Conservation (phyloP, 2,888 invertebrate genomes). For the Eumerus sabulonum region DNA sequence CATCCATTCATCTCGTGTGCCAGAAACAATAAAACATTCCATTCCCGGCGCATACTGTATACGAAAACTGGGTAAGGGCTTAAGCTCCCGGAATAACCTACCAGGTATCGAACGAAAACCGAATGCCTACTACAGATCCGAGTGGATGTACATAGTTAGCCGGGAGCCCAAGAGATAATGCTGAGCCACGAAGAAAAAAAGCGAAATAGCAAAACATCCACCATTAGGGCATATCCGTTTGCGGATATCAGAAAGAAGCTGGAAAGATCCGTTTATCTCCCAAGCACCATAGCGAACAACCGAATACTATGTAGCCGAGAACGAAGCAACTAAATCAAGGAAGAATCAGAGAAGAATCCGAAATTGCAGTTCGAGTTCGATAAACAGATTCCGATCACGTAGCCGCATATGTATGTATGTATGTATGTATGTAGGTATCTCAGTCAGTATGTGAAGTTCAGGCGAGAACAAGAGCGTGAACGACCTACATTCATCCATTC, state of each 20-base stretch:
- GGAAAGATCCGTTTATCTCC: no score
- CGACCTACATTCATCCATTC: slow-evolving; percentile 59
- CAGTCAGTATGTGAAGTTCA: slow-evolving; percentile 68
- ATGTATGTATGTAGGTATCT: slow-evolving; percentile 43
- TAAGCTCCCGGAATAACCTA: slow-evolving; percentile 43
- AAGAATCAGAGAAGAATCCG: slow-evolving; percentile 28
- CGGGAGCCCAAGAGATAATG: no score
- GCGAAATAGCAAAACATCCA: not conserved
- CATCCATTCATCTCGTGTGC: slow-evolving; percentile 58
- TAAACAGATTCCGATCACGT: slow-evolving; percentile 65
- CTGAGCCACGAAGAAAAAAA: no score
- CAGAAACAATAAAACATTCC: slow-evolving; percentile 58
- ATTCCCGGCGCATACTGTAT: not conserved
- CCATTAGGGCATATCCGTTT: not conserved
- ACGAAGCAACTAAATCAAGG: slow-evolving; percentile 20
- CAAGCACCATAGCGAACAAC: no score
- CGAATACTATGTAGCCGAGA: slow-evolving; percentile 28
- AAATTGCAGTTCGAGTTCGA: slow-evolving; percentile 39
- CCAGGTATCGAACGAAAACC: slow-evolving; percentile 47
- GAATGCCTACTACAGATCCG: slow-evolving; percentile 16
- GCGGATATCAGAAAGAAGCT: no score
- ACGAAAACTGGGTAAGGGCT: not conserved
- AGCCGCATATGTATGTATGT: slow-evolving; percentile 30
- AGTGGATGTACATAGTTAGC: no score
- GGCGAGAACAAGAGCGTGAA: slow-evolving; percentile 4